Percentiles rank a stretch among this genome's conserved stretches.
These are phyloP conservation scores for Stenichneumon culpator DNA, from an alignment of 2,888 invertebrate genomes.

Conservation along the genomic window DNA sequence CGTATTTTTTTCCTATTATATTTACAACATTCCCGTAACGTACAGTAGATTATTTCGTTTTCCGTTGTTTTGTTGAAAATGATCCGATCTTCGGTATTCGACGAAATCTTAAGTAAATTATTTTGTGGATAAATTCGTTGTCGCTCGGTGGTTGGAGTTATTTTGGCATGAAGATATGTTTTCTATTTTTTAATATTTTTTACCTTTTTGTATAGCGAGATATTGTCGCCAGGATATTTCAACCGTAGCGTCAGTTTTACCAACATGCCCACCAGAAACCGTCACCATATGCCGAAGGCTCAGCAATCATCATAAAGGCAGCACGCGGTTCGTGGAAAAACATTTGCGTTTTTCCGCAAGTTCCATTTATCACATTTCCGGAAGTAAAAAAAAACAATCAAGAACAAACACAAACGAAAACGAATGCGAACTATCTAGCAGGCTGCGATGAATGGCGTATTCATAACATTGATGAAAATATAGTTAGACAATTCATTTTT, in stretches of 20 bases:
- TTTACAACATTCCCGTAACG: neutral
- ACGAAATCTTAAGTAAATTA: too few species aligned
- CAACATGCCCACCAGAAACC: neutral
- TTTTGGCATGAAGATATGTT: too few species aligned
- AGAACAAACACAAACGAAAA: neutral
- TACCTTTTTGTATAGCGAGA: too few species aligned
- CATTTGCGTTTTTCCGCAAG: neutral
- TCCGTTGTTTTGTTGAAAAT: too few species aligned
- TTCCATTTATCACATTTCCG: neutral
- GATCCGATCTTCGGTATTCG: too few species aligned
- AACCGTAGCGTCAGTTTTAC: neutral
- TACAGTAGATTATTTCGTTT: neutral
- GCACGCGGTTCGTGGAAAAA: neutral
- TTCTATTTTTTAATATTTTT: too few species aligned
- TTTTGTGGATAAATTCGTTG: too few species aligned
- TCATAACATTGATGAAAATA: slow-evolving; percentile 16
- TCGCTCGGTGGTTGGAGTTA: too few species aligned
- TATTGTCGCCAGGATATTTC: neutral
- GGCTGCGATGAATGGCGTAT: slow-evolving; percentile 4
- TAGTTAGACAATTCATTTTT: slow-evolving; percentile 14
- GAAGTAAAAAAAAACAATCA: neutral
- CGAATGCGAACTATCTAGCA: slow-evolving; percentile 7
- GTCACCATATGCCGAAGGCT: neutral
- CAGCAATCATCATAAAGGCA: neutral
- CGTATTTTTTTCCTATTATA: neutral